A percentile compares a stretch with the other conserved stretches of the same genome.
phyloP scores from a whole-genome alignment of 2,888 invertebrate genomes.

The Plebejus argus region DNA sequence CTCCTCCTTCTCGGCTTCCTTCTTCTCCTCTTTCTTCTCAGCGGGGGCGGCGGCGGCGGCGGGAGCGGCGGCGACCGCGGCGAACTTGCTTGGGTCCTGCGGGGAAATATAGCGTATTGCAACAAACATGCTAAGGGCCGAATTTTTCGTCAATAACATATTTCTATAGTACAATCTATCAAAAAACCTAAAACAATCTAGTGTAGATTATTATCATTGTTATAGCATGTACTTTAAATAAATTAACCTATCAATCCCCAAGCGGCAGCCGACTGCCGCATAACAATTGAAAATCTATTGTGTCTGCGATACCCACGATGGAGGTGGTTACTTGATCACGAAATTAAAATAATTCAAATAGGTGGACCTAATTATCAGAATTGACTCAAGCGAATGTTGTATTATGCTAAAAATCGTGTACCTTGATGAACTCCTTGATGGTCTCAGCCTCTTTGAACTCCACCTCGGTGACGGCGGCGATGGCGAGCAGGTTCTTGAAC shows the following conservation, averaged over 20 bases:
- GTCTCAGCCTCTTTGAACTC: constrained; percentile 96
- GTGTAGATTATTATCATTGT: background rate
- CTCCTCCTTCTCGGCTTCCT: constrained; percentile 91
- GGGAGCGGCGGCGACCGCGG: constrained; percentile 83
- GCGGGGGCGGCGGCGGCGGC: constrained; percentile 83
- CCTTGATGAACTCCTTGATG: constrained; percentile 95
- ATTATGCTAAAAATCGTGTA: constrained; percentile 46
- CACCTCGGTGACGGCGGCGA: constrained; percentile 97
- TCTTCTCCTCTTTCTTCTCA: constrained; percentile 83
- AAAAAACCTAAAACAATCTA: no score
- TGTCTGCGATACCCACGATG: no score
- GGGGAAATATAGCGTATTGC: background rate
- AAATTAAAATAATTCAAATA: no score
- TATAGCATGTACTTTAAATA: background rate
- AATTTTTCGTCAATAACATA: no score
- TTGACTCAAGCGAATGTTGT: no score
- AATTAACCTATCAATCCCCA: no score
- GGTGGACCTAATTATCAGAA: no score
- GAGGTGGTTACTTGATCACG: no score
- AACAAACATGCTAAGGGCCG: background rate
- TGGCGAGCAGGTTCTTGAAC: constrained; percentile 97
- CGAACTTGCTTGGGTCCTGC: constrained; percentile 97
- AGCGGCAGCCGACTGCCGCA: no score
- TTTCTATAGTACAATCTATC: no score
- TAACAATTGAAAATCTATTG: no score